Percentiles rank a stretch among this genome's conserved stretches.
Conservation (phyloP, 2,888 invertebrate genomes). For the Dromius quadrimaculatus region DNA sequence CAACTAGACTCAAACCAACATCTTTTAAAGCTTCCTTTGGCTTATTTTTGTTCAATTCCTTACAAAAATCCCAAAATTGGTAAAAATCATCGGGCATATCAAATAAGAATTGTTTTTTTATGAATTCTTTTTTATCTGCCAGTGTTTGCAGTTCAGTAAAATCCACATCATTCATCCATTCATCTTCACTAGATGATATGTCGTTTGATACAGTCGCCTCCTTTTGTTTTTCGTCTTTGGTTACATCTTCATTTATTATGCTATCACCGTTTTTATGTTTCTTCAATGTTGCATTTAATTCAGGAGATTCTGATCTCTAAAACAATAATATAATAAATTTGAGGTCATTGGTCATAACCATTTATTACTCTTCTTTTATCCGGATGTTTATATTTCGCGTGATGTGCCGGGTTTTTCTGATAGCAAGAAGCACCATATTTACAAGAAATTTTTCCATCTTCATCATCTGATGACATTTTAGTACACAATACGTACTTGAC, state of each 20-base stretch:
- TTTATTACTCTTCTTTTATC: slow-evolving; percentile 62
- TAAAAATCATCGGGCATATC: slow-evolving; percentile 94
- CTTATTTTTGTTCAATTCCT: slow-evolving; percentile 68
- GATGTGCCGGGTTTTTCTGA: slow-evolving; percentile 83
- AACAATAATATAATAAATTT: slow-evolving; percentile 49
- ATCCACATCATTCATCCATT: slow-evolving; percentile 53
- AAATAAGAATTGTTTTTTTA: slow-evolving; percentile 82
- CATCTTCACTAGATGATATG: slow-evolving; percentile 2
- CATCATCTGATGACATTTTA: slow-evolving; percentile 29
- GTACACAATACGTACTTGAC: neutral
- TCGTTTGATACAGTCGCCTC: neutral
- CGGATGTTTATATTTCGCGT: slow-evolving; percentile 82
- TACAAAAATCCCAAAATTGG: slow-evolving; percentile 83
- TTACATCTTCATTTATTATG: slow-evolving; percentile 21
- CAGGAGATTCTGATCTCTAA: slow-evolving; percentile 47
- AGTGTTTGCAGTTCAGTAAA: slow-evolving; percentile 61
- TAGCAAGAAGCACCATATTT: slow-evolving; percentile 85
- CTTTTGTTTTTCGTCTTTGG: slow-evolving; percentile 22
- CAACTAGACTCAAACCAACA: slow-evolving; percentile 81
- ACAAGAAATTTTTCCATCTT: slow-evolving; percentile 71
- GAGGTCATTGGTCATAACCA: slow-evolving; percentile 43
- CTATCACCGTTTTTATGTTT: slow-evolving; percentile 40
- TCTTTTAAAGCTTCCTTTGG: slow-evolving; percentile 75
- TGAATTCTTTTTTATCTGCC: slow-evolving; percentile 69
- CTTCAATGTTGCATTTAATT: slow-evolving; percentile 47